phyloP scores from a whole-genome alignment of 92 coral and sea anemone species.

The Palythoa heliodiscus region DNA sequence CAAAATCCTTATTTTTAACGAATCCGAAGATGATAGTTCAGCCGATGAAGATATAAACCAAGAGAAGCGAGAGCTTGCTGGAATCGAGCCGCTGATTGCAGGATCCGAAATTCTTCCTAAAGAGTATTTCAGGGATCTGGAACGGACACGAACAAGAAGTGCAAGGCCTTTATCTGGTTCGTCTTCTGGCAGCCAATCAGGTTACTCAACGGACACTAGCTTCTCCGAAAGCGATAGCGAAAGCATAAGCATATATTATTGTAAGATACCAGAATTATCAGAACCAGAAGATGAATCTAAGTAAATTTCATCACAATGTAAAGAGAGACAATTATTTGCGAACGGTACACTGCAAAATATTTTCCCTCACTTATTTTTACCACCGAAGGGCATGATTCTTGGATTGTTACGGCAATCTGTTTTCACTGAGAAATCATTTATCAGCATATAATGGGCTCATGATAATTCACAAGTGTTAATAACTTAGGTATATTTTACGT shows the following conservation, averaged over 20 bases:
- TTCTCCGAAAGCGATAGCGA: conserved; percentile 38
- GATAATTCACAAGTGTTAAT: too few relatives aligned
- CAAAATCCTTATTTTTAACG: conserved; percentile 4
- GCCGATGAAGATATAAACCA: conserved; percentile 37
- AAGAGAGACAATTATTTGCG: too few relatives aligned
- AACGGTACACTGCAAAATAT: too few relatives aligned
- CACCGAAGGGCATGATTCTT: too few relatives aligned
- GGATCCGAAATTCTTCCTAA: conserved; percentile 32
- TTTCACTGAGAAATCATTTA: too few relatives aligned
- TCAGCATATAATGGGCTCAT: too few relatives aligned
- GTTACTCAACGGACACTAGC: conserved; percentile 43
- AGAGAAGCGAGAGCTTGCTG: conserved; percentile 26
- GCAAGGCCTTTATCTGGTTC: conserved; percentile 33
- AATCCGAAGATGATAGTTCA: conserved; percentile 38
- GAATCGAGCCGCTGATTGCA: conserved; percentile 29
- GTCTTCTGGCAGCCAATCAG: conserved; percentile 46
- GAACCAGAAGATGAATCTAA: conserved; percentile 41
- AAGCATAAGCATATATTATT: conserved; percentile 17
- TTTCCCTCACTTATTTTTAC: too few relatives aligned
- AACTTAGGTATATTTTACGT: too few relatives aligned
- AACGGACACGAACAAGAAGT: conserved; percentile 5
- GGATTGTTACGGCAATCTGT: too few relatives aligned
- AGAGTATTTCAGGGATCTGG: conserved; percentile 36
- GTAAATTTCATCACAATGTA: neutral
- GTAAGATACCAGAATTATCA: conserved; percentile 39